phyloP scores from a whole-genome alignment of 2,888 invertebrate genomes.

The Zhengitettix transpicula region DNA sequence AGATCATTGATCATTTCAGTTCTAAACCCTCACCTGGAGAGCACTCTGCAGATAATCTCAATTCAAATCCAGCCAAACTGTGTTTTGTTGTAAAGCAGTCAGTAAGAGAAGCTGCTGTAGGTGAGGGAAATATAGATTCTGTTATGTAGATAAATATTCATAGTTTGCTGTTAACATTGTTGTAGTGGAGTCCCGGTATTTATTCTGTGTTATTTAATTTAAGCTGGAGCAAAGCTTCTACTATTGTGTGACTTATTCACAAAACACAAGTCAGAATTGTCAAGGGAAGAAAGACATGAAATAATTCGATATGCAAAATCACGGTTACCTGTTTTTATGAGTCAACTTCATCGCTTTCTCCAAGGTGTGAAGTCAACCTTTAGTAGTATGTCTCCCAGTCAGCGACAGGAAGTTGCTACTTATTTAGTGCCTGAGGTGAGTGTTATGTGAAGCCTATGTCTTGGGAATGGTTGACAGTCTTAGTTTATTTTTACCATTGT shows the following conservation, averaged over 20 bases:
- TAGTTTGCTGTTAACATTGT: too few relatives aligned
- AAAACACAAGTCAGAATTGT: constrained; percentile 40
- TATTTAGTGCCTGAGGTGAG: constrained; percentile 49
- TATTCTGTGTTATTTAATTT: constrained; percentile 12
- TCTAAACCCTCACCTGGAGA: constrained; percentile 22
- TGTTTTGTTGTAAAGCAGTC: constrained; percentile 45
- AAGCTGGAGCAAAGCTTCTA: constrained; percentile 34
- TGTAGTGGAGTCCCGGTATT: neutral
- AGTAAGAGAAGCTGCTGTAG: constrained; percentile 41
- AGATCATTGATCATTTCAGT: constrained; percentile 40
- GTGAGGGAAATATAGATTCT: constrained; percentile 20
- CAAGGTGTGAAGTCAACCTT: constrained; percentile 41
- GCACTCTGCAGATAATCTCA: constrained; percentile 22
- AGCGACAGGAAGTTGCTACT: constrained; percentile 42
- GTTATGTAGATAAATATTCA: neutral
- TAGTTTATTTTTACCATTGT: too few relatives aligned
- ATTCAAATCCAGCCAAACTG: constrained; percentile 38
- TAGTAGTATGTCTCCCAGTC: constrained; percentile 35
- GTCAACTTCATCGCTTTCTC: constrained; percentile 40
- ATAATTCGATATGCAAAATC: constrained; percentile 48
- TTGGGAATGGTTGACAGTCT: neutral
- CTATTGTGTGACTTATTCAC: constrained; percentile 47
- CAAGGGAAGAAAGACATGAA: constrained; percentile 44
- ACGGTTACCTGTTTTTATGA: constrained; percentile 45
- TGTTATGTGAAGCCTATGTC: neutral